Percentiles rank a stretch among this genome's conserved stretches.
phyloP scores from a whole-genome alignment of 2,113 vertebrate genomes.

The Benitochromis conjunctus region DNA sequence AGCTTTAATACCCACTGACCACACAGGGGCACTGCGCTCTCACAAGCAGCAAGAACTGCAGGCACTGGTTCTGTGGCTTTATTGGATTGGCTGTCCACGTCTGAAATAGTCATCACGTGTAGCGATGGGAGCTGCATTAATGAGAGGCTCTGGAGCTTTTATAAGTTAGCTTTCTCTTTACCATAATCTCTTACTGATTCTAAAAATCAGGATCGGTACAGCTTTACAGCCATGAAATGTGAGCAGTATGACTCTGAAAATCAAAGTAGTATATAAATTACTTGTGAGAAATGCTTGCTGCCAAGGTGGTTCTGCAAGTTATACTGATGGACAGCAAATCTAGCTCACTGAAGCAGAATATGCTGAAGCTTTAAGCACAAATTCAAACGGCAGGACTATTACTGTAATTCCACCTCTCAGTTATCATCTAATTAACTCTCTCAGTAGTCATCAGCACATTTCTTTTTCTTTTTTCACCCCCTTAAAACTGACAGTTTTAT shows the following conservation, averaged over 20 bases:
- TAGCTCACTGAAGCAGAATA: not conserved
- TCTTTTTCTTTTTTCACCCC: not conserved
- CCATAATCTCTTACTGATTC: not conserved
- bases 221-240: not conserved
- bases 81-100: not conserved
- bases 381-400: not conserved
- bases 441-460: not conserved
- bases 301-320: not conserved
- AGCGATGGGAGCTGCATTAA: not conserved
- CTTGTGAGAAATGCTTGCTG: not conserved
- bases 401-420: not conserved
- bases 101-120: not conserved
- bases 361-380: not conserved
- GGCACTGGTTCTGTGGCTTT: not conserved
- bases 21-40: conserved; percentile 26
- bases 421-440: not conserved
- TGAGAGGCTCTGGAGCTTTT: not conserved
- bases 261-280: not conserved
- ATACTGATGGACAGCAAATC: not conserved
- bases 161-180: not conserved
- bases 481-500: not conserved
- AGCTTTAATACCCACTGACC: not conserved
- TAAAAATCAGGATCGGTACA: not conserved
- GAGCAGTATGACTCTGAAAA: not conserved
- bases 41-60: not conserved